Evolutionary conservation across 2,797 vertebrate genomes (phyloP).

Genomic region (Chelidonichthys spinosus): DNA sequence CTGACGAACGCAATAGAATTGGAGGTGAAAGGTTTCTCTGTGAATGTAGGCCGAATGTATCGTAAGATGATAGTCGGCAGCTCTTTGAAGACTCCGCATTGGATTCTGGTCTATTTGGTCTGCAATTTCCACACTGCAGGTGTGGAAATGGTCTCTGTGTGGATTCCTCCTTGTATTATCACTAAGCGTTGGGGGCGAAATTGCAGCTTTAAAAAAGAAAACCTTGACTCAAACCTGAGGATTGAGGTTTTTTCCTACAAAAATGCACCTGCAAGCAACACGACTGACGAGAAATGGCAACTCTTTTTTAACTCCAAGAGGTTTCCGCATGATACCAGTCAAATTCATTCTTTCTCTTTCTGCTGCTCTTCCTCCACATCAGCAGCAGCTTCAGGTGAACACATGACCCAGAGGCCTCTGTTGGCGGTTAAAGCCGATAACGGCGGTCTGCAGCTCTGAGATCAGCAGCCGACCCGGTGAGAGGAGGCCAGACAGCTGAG

Average conservation of each 20-base stretch:
- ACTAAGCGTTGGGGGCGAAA: conserved; percentile 24
- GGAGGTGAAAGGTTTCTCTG: too few relatives aligned
- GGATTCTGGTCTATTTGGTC: conserved; percentile 1
- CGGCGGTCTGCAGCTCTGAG: conserved; percentile 19
- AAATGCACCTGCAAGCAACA: not conserved
- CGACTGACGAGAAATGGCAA: not conserved
- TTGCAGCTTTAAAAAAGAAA: not conserved
- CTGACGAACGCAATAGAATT: too few relatives aligned
- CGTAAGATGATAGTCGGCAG: not conserved
- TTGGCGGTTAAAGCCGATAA: conserved; percentile 20
- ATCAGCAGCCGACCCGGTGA: conserved; percentile 14
- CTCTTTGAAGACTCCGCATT: not conserved
- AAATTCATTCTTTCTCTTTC: conserved; percentile 7
- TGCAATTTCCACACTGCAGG: conserved; percentile 13
- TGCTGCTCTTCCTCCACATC: conserved; percentile 24
- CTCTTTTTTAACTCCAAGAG: not conserved
- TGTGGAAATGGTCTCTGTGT: conserved; percentile 23
- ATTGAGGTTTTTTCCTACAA: not conserved
- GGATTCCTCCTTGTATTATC: conserved; percentile 19
- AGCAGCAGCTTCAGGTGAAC: conserved; percentile 29
- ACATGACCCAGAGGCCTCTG: conserved; percentile 31
- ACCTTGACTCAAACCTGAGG: not conserved
- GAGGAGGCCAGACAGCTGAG: conserved; percentile 5
- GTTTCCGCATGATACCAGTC: not conserved
- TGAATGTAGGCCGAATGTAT: not conserved